Percentiles rank a stretch among this genome's conserved stretches.
Evolutionary conservation across 2,888 invertebrate species (phyloP).

Genomic region (Sesia bembeciformis): DNA sequence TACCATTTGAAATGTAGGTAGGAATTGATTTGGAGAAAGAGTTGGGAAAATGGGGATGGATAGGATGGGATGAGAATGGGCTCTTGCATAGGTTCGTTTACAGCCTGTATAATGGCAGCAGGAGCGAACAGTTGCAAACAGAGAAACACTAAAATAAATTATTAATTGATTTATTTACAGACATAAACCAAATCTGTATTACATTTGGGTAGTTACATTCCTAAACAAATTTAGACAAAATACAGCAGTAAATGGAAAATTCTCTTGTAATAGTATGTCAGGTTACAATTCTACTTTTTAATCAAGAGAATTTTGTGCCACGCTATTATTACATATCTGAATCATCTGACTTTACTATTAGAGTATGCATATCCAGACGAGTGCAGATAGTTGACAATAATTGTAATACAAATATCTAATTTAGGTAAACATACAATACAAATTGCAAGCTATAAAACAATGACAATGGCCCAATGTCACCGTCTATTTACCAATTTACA

Average conservation of each 20-base stretch:
- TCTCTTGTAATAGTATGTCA: constrained; percentile 17
- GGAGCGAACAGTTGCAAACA: neutral
- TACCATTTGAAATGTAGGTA: no score
- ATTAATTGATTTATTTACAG: constrained; percentile 73
- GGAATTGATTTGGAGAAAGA: no score
- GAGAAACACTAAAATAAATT: constrained; percentile 8
- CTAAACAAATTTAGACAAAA: constrained; percentile 53
- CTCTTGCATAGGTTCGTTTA: no score
- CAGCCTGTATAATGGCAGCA: no score
- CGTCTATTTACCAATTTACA: constrained; percentile 50
- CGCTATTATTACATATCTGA: constrained; percentile 19
- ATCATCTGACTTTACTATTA: constrained; percentile 23
- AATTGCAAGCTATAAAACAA: constrained; percentile 37
- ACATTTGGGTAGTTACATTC: constrained; percentile 48
- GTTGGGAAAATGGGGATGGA: no score
- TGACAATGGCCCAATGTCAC: constrained; percentile 22
- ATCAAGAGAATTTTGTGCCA: constrained; percentile 33
- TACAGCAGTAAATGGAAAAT: constrained; percentile 48
- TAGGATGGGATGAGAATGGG: no score
- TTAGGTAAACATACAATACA: constrained; percentile 33
- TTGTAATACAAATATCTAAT: constrained; percentile 56
- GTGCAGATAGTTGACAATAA: constrained; percentile 53
- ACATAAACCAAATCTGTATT: constrained; percentile 66
- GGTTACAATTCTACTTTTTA: constrained; percentile 7
- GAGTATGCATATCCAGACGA: constrained; percentile 40